phyloP scores from a whole-genome alignment of 92 coral and sea anemone genomes.

The Plumapathes pennacea region DNA sequence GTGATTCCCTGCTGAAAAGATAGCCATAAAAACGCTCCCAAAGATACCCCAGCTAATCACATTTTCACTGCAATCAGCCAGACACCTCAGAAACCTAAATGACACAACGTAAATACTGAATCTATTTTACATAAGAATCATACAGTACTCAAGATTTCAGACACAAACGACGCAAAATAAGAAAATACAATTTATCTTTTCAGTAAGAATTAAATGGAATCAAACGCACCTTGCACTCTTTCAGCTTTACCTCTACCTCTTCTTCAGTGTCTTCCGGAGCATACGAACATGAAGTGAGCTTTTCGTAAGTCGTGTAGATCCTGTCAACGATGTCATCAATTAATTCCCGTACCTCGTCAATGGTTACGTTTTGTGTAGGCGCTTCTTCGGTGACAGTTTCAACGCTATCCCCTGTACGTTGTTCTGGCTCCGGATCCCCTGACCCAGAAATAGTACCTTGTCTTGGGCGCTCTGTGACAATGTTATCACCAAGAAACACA shows the following conservation, averaged over 20 bases:
- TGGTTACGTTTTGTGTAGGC: conserved; percentile 53
- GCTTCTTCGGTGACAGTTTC: conserved; percentile 82
- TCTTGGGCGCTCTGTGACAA: conserved; percentile 39
- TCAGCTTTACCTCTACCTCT: conserved; percentile 77
- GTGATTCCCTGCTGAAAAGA: too few relatives aligned
- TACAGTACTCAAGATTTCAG: too few relatives aligned
- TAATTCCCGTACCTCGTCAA: conserved; percentile 67
- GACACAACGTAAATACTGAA: too few relatives aligned
- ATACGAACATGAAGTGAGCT: conserved; percentile 71
- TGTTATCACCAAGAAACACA: conserved; percentile 29
- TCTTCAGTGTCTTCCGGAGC: conserved; percentile 79
- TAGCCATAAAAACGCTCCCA: too few relatives aligned
- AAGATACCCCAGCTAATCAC: too few relatives aligned
- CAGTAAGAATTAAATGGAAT: too few relatives aligned
- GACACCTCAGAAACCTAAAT: too few relatives aligned
- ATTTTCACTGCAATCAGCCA: too few relatives aligned
- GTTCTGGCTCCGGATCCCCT: conserved; percentile 6
- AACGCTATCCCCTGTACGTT: conserved; percentile 65
- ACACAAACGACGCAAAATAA: too few relatives aligned
- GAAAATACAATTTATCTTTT: too few relatives aligned
- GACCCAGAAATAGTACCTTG: conserved; percentile 40
- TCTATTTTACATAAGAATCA: too few relatives aligned
- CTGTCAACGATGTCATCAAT: conserved; percentile 81
- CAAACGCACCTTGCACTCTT: conserved; percentile 75
- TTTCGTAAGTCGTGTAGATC: conserved; percentile 63